Evolutionary conservation across 2,888 invertebrate species (phyloP).

Genomic region (Cryptosula pallasiana): DNA sequence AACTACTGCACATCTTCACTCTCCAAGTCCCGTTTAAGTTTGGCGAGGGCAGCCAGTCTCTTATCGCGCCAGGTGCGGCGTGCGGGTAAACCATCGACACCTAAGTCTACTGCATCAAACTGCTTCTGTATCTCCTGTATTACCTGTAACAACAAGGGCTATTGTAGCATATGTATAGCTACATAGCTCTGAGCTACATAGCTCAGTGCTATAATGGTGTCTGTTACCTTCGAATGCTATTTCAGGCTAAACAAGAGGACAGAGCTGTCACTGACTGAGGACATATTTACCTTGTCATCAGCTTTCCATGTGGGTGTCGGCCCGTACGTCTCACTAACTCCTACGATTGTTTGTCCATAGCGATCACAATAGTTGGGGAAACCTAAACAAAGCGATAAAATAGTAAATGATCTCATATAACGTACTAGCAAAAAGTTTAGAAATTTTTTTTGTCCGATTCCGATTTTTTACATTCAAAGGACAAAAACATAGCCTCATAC

Average conservation of each 20-base stretch:
- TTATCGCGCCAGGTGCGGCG: conserved; percentile 44
- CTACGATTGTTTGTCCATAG: conserved; percentile 39
- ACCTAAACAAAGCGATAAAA: conserved; percentile 30
- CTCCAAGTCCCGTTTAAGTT: conserved; percentile 38
- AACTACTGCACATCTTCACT: not conserved
- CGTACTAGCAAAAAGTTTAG: no score
- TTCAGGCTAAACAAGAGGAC: no score
- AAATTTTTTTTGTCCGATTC: no score
- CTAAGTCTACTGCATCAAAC: conserved; percentile 33
- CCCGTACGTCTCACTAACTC: conserved; percentile 34
- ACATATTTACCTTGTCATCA: conserved; percentile 21
- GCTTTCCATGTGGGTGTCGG: conserved; percentile 34
- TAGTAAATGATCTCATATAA: no score
- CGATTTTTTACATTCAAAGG: no score
- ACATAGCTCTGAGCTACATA: no score
- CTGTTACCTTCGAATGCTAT: no score
- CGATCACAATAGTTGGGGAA: conserved; percentile 39
- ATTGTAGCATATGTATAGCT: no score
- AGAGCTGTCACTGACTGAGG: no score
- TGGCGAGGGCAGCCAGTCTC: conserved; percentile 43
- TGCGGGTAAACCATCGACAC: conserved; percentile 36
- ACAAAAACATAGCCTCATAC: no score
- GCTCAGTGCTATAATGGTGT: no score
- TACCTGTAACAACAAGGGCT: not conserved
- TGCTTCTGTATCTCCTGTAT: conserved; percentile 34